Evolutionary conservation across 2,113 vertebrate genomes (phyloP).

Genomic region (Caranx ignobilis): DNA sequence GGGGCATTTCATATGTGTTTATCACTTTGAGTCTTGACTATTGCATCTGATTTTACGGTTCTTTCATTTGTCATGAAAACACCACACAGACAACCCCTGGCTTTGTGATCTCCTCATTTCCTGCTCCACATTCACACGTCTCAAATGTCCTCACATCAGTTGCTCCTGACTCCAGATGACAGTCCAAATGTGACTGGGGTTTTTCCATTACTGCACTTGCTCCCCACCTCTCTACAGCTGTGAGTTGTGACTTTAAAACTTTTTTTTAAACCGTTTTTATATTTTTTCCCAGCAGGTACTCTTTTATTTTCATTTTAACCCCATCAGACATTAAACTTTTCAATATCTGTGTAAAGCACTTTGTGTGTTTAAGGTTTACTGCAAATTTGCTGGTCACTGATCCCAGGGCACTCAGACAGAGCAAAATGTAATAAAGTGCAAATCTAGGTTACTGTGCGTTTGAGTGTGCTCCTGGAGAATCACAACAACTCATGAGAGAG

Average conservation of each 20-base stretch:
- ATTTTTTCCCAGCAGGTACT: not conserved
- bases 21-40: not conserved
- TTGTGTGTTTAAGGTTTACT: not conserved
- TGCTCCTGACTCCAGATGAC: not conserved
- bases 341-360: not conserved
- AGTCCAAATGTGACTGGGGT: not conserved
- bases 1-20: not conserved
- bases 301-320: not conserved
- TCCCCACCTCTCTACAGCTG: not conserved
- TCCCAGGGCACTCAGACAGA: constrained; percentile 13
- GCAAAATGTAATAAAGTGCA: constrained; percentile 3
- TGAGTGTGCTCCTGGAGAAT: constrained; percentile 54
- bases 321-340: not conserved
- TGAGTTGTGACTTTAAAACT: not conserved
- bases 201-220: not conserved
- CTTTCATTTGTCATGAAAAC: not conserved
- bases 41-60: not conserved
- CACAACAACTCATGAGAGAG: constrained; percentile 26
- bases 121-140: not conserved
- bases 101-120: not conserved
- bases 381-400: not conserved
- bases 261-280: not conserved
- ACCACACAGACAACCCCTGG: not conserved
- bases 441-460: constrained; percentile 20
- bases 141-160: not conserved